Evolutionary conservation across 2,888 invertebrate species (phyloP).

Genomic region (Acanthacorydalis orientalis): DNA sequence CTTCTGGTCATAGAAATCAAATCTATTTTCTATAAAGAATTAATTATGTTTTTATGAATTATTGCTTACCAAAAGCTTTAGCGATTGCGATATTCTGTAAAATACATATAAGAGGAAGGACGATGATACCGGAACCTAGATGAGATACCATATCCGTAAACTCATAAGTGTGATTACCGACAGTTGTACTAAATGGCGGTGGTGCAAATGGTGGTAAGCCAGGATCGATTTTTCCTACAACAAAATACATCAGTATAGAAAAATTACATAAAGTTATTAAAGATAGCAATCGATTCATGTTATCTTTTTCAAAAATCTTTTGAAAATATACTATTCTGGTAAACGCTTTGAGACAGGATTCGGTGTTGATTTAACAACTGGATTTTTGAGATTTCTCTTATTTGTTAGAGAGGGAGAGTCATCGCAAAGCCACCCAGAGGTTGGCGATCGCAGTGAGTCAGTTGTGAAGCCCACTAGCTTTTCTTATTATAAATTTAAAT

Average conservation of each 20-base stretch:
- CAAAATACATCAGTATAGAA: conserved; percentile 3
- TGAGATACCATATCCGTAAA: conserved; percentile 38
- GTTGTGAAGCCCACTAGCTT: too few relatives aligned
- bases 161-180: conserved; percentile 31
- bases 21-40: too few relatives aligned
- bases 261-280: not conserved
- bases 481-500: too few relatives aligned
- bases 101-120: conserved; percentile 58
- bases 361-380: too few relatives aligned
- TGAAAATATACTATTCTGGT: conserved; percentile 4
- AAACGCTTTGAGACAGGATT: too few relatives aligned
- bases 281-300: not conserved
- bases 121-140: conserved; percentile 47
- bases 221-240: conserved; percentile 38
- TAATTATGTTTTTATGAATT: not conserved
- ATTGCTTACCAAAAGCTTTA: conserved; percentile 70
- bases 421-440: too few relatives aligned
- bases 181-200: conserved; percentile 32
- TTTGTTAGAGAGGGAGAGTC: too few relatives aligned
- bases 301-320: conserved; percentile 1
- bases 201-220: conserved; percentile 38
- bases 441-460: too few relatives aligned
- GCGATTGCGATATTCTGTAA: conserved; percentile 69
- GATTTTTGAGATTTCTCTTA: too few relatives aligned
- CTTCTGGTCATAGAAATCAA: too few relatives aligned